Conservation (phyloP, 1,140 invertebrate genomes). For the Dreissena polymorpha region DNA sequence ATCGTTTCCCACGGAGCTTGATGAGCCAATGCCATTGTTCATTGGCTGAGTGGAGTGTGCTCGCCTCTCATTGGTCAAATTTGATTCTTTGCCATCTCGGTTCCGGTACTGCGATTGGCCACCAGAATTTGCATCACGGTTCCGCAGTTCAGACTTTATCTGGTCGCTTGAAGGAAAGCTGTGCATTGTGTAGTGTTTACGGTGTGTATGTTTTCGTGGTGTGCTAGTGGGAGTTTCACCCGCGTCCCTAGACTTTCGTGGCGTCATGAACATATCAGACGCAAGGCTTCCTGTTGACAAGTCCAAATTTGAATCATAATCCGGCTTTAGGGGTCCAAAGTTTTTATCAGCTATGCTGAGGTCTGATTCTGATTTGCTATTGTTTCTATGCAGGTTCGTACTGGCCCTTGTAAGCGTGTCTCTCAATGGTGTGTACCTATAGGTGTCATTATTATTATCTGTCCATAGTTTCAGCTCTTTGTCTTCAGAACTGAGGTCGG, state of each 20-base stretch:
- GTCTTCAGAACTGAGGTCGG: constrained; percentile 38
- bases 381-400: constrained; percentile 37
- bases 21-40: neutral
- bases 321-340: constrained; percentile 12
- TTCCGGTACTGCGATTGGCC: no score
- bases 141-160: constrained; percentile 24
- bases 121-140: neutral
- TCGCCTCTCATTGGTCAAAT: neutral
- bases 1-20: constrained; percentile 13
- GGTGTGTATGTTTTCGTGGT: constrained; percentile 31
- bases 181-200: constrained; percentile 49
- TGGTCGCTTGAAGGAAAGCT: constrained; percentile 42
- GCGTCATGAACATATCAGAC: constrained; percentile 32
- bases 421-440: constrained; percentile 35
- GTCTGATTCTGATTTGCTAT: constrained; percentile 52
- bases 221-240: constrained; percentile 46
- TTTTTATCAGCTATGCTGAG: constrained; percentile 41
- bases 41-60: neutral
- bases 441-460: constrained; percentile 40
- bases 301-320: constrained; percentile 41
- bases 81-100: no score
- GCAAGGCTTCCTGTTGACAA: constrained; percentile 36
- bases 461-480: constrained; percentile 43
- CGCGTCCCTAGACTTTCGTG: constrained; percentile 34
- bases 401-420: constrained; percentile 28